Conservation (phyloP, 1,140 invertebrate species). For the Mya arenaria region DNA sequence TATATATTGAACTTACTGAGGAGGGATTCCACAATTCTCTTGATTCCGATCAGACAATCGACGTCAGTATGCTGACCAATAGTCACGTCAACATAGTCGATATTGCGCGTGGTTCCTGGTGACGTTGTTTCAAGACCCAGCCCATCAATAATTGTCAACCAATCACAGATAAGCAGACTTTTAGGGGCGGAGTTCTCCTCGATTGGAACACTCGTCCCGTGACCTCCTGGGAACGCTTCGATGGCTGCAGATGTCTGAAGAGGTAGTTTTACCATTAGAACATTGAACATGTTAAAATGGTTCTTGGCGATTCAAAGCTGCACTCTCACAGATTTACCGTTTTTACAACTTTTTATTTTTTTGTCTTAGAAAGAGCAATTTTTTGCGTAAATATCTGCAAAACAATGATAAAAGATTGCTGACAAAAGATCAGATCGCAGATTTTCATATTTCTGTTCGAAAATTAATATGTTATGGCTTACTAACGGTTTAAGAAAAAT, state of each 20-base stretch:
- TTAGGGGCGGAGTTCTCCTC: constrained; percentile 12
- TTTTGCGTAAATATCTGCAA: not conserved
- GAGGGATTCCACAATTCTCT: constrained; percentile 8
- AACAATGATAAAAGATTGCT: not conserved
- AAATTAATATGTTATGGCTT: too few species aligned
- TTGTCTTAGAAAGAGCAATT: not conserved
- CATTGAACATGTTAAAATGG: not conserved
- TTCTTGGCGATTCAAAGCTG: not conserved
- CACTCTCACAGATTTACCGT: not conserved
- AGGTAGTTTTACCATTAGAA: not conserved
- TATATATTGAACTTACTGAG: constrained; percentile 6
- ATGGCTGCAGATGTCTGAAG: not conserved
- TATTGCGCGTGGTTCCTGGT: not conserved
- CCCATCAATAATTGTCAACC: constrained; percentile 27
- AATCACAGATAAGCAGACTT: constrained; percentile 17
- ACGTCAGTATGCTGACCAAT: constrained; percentile 11
- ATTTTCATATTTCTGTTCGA: too few species aligned
- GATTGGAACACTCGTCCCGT: not conserved
- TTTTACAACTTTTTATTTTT: not conserved
- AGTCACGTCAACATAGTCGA: constrained; percentile 11
- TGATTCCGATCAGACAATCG: not conserved
- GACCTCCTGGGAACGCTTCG: not conserved
- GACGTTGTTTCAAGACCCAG: constrained; percentile 18
- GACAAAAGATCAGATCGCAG: too few species aligned
- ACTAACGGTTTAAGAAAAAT: too few species aligned